phyloP scores from a whole-genome alignment of 2,888 invertebrate genomes.

The Scaptomyza tumidula region DNA sequence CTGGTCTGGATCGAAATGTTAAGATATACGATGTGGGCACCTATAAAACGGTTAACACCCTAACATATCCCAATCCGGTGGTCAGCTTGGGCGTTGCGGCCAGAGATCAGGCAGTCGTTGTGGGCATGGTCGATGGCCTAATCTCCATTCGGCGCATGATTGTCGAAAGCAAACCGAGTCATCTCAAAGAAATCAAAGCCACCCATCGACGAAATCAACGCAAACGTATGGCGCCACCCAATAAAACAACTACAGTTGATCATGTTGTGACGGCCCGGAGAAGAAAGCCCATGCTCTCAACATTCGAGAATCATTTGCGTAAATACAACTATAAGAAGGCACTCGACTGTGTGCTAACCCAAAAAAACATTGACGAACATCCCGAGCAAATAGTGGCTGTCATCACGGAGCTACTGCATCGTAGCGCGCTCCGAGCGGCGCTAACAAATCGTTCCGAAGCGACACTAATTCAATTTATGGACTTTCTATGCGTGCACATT shows the following conservation, averaged over 20 bases:
- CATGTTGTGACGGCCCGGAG: constrained; percentile 85
- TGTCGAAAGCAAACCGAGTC: constrained; percentile 84
- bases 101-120: constrained; percentile 93
- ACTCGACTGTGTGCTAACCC: constrained; percentile 88
- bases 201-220: neutral
- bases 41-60: constrained; percentile 94
- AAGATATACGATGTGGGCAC: constrained; percentile 95
- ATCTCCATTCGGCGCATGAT: constrained; percentile 93
- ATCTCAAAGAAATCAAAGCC: constrained; percentile 72
- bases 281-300: constrained; percentile 53
- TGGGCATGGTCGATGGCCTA: constrained; percentile 96
- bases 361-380: constrained; percentile 86
- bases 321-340: constrained; percentile 94
- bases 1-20: constrained; percentile 96
- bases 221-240: neutral
- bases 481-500: constrained; percentile 90
- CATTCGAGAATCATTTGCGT: constrained; percentile 89
- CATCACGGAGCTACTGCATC: constrained; percentile 93
- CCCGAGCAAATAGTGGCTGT: constrained; percentile 93
- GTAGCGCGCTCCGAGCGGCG: constrained; percentile 91
- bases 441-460: constrained; percentile 89
- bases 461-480: constrained; percentile 88
- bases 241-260: constrained; percentile 84
- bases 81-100: constrained; percentile 92
- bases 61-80: constrained; percentile 95